Base-by-base conservation (phyloP, 2,888 invertebrate species). In the Sesia apiformis region DNA sequence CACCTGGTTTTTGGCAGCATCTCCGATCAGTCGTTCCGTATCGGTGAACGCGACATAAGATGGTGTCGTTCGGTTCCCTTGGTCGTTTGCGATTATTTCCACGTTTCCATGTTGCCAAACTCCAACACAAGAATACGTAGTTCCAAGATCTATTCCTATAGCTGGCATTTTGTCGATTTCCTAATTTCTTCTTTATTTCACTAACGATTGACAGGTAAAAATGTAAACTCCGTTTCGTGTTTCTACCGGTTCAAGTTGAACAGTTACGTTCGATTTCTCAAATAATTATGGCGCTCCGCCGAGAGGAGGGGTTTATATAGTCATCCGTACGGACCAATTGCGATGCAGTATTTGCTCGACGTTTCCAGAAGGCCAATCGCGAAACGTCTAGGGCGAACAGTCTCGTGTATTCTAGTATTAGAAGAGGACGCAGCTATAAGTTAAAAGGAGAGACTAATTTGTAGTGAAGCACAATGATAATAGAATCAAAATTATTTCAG, bases 91-190 rank as follows among this genome's bases (percentile, higher is more conserved):
- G 68, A 92, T 92, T 64, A 92, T 92, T 76, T 94, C 94, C 71
- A 94, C 93, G 70, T 93, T 93, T 56, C 94, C 94, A 65, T 93
- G 92, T 71, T 86, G 87, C 78, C 78, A 87, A 8, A 87, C 86
- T 57, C 85, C 87, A 39, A 91, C 90, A 65, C 90, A 91, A 61
- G 90, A 91, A 72, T 90, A 90, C n/a, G 91, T 91, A 49, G 91
- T 90, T 57, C 90, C 90, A 62, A 91, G 78, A 75, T 91, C 91
- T 61, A 90, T 91, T 79, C 91, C 91, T 62, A 91, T 79, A 66
- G 91, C 90, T 73, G 87, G 84, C 86, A 90, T 88, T 75, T 70
- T 86, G 53, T 53, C 6, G 38, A 38, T 8, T 38, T 50, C 50
- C 38, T 49, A 8, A 50, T 38, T 4, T 23, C 50, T 38, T 4